Evolutionary conservation across 2,888 invertebrate species (phyloP).

Genomic region (Incurvaria masculella): DNA sequence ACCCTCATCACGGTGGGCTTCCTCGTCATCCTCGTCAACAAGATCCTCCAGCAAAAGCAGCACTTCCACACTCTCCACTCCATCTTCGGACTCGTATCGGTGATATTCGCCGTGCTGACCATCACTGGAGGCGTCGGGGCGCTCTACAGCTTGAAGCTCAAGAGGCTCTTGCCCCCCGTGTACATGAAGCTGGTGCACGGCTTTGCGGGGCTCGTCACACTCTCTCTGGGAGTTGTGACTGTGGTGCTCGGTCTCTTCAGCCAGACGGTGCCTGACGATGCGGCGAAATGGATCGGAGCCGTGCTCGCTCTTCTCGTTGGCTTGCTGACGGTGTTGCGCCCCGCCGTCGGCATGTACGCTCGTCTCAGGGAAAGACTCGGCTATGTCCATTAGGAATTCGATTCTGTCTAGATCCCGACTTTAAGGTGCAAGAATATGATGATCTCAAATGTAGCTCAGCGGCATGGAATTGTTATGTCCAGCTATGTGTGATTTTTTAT

Average conservation of each 20-base stretch:
- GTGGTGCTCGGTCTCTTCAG: conserved; percentile 36
- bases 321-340: conserved; percentile 10
- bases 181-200: conserved; percentile 47
- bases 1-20: conserved; percentile 34
- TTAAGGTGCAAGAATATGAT: too few relatives aligned
- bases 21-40: conserved; percentile 40
- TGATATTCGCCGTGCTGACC: conserved; percentile 38
- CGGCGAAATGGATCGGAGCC: conserved; percentile 1
- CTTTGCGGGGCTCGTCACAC: conserved; percentile 37
- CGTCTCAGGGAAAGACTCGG: conserved; percentile 12
- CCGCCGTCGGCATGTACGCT: conserved; percentile 10
- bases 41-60: conserved; percentile 30
- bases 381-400: not conserved
- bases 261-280: conserved; percentile 3
- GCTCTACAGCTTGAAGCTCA: conserved; percentile 42
- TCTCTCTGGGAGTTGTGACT: conserved; percentile 37
- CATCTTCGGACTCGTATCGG: conserved; percentile 42
- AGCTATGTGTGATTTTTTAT: too few relatives aligned
- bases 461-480: too few relatives aligned
- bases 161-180: conserved; percentile 42
- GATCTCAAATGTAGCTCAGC: too few relatives aligned
- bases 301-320: conserved; percentile 6
- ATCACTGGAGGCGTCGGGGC: conserved; percentile 45
- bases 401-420: too few relatives aligned
- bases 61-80: conserved; percentile 42